Evolutionary conservation across 2,797 vertebrate genomes (phyloP), one percentile per base, ranked within the genome.

Genomic region (Corythornis leucogaster): DNA sequence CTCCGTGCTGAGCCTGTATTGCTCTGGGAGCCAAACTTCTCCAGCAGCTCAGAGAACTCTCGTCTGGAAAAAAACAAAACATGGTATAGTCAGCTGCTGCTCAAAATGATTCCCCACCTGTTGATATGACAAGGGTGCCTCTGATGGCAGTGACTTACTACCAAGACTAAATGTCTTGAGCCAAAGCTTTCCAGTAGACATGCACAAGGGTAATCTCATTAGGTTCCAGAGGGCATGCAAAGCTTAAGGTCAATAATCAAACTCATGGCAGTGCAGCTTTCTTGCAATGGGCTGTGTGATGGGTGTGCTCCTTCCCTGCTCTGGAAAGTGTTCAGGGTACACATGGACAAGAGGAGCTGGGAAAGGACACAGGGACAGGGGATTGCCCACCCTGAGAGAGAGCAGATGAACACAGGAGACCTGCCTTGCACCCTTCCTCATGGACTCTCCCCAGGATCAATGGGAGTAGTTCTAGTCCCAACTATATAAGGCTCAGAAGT

Each of bases 11-110:
- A 99, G 85, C 98, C 98, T 0, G 98, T 98, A 69, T 98, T 98
- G n/a, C 98, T 97, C n/a, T 97, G 98, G n/a, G 98, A 98, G 66
- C 98, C 98, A 1, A 98, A 99, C 90, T 99, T 99, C 93, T 99
- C 98, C 91, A 99, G 93, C 53, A 99, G 96, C 89, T 99, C 98
- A 3, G 98, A 96, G 91, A 99, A 99, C 94, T 99, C 99, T 95
- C 96, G 98, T 97, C 99, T 99, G 85, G 15, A 94, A 94, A 55
- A 87, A 59, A 5, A 54, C 6, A 14, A 26, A 50, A 50, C 48
- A 45, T 0, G 12, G 15, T 8, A 61, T 3, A 50, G 28, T 90
- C 78, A 76, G 53, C 40, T 45, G 31, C 71, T 79, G 68, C 50
- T 64, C 46, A 40, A 20, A 63, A 53, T 13, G 22, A 2, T 55